Conservation (phyloP, 2,888 invertebrate species). For the Pristionchus arcanus region DNA sequence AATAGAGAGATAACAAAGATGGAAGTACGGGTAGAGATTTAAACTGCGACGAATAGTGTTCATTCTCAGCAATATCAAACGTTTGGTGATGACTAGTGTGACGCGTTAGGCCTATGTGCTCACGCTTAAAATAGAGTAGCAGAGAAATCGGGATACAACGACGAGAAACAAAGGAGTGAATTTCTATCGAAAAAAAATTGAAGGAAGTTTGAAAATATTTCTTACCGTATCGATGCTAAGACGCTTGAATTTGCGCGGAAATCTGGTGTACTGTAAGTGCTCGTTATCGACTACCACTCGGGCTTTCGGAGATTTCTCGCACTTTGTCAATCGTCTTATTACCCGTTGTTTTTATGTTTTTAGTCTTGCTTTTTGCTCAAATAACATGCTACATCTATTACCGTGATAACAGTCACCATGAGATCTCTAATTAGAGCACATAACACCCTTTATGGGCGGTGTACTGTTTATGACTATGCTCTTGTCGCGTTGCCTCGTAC, state of each 20-base stretch:
- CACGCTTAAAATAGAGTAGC: not conserved
- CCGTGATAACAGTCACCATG: too few relatives aligned
- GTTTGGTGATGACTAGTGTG: not conserved
- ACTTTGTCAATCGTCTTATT: not conserved
- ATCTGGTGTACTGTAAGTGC: not conserved
- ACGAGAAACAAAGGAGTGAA: not conserved
- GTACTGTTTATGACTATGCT: not conserved
- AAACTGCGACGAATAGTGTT: not conserved
- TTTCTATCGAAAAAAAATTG: not conserved
- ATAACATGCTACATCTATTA: too few relatives aligned
- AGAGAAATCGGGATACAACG: not conserved
- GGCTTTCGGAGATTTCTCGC: not conserved
- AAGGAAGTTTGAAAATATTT: not conserved
- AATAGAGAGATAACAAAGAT: conserved; percentile 17
- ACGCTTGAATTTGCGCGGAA: not conserved
- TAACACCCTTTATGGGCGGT: not conserved
- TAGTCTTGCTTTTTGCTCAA: too few relatives aligned
- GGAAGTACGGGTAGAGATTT: not conserved
- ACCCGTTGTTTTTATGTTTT: not conserved
- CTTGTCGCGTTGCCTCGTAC: not conserved
- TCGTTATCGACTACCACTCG: not conserved
- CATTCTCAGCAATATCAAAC: not conserved
- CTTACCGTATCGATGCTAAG: not conserved
- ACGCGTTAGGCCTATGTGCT: not conserved
- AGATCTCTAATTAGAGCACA: too few relatives aligned